These are phyloP conservation scores for Euphydryas editha DNA, from an alignment of 2,888 invertebrate species.

Conservation along the genomic window DNA sequence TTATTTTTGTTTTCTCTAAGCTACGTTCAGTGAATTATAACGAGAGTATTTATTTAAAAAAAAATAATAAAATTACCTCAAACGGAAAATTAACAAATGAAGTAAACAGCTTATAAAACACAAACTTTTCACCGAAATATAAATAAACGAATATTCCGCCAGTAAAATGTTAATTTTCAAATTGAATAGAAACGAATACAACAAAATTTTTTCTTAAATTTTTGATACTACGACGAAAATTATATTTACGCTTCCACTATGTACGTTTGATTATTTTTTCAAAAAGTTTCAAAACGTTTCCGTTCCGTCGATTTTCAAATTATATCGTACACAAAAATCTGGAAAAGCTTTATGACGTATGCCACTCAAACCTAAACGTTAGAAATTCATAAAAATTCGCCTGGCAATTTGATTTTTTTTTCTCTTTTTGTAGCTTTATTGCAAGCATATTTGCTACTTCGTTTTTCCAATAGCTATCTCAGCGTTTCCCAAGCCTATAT, in stretches of 20 bases:
- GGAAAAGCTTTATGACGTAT: slow-evolving; percentile 3
- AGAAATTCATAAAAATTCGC: slow-evolving; percentile 10
- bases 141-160: neutral
- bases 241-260: neutral
- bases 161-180: neutral
- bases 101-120: neutral
- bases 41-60: neutral
- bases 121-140: neutral
- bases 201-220: neutral
- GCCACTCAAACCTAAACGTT: slow-evolving; percentile 12
- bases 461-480: neutral
- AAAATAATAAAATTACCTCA: neutral
- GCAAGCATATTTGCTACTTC: neutral
- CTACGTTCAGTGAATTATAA: neutral
- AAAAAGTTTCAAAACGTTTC: neutral
- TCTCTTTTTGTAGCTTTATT: neutral
- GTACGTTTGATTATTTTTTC: neutral
- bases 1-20: no score
- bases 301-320: slow-evolving; percentile 4
- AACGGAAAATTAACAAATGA: slow-evolving; percentile 4
- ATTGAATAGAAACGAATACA: neutral
- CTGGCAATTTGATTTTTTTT: neutral
- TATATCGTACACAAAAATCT: neutral
- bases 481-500: neutral
- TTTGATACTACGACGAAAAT: neutral